Evolutionary conservation across 2,113 vertebrate species (phyloP).

Genomic region (Telmatochromis sp.): DNA sequence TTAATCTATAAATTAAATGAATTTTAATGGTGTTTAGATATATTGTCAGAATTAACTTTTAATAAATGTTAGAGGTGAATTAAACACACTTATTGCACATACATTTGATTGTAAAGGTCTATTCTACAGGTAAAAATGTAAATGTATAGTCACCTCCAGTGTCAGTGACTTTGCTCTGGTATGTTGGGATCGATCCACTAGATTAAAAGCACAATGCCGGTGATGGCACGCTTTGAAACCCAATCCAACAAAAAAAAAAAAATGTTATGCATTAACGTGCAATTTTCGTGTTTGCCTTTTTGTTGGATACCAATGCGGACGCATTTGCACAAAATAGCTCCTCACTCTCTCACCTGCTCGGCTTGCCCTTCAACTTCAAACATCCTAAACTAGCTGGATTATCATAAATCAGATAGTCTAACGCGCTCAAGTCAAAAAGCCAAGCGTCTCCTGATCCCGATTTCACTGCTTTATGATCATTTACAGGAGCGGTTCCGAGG

Average conservation of each 20-base stretch:
- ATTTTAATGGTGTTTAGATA: not conserved
- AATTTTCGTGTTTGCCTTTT: not conserved
- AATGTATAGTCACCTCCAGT: not conserved
- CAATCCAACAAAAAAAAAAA: not conserved
- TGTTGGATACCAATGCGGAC: not conserved
- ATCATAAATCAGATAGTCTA: not conserved
- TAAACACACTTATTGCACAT: not conserved
- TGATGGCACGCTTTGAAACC: not conserved
- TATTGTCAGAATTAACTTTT: not conserved
- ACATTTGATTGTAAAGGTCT: not conserved
- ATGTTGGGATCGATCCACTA: not conserved
- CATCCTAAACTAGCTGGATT: conserved; percentile 18
- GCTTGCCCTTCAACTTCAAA: conserved; percentile 65
- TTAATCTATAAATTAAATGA: not conserved
- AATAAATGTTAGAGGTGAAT: not conserved
- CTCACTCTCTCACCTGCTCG: not conserved
- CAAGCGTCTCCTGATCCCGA: not conserved
- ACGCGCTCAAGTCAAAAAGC: not conserved
- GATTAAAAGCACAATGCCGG: not conserved
- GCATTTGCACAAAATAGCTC: not conserved
- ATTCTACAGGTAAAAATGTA: not conserved
- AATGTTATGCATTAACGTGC: not conserved
- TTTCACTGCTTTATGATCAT: not conserved
- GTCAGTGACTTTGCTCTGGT: not conserved
- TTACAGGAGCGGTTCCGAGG: not conserved